Conservation (phyloP, 1,140 invertebrate genomes). For the Drosophila obscura region DNA sequence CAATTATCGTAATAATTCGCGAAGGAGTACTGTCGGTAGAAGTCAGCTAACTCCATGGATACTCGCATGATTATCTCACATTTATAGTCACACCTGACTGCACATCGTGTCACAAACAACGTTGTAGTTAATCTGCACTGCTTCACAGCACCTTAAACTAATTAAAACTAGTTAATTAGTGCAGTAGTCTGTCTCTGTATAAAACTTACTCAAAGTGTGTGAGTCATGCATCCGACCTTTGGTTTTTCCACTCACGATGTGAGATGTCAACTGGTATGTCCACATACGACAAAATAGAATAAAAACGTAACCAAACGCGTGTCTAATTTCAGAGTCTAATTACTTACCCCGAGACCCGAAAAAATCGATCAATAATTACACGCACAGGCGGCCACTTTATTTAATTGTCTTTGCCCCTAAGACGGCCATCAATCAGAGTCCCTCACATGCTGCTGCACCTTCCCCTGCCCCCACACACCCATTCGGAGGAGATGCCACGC, state of each 20-base stretch:
- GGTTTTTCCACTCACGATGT: conserved; percentile 34
- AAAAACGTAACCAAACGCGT: conserved; percentile 20
- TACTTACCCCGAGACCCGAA: conserved; percentile 30
- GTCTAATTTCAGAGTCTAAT: conserved; percentile 22
- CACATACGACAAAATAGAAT: conserved; percentile 1
- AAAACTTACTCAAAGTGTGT: conserved; percentile 38
- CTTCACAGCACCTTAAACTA: conserved; percentile 30
- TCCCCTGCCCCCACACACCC: no score
- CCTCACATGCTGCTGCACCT: no score
- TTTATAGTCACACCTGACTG: no score
- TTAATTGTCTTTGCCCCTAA: conserved; percentile 36
- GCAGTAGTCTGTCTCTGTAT: conserved; percentile 32
- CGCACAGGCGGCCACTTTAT: conserved; percentile 39
- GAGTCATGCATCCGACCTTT: conserved; percentile 10
- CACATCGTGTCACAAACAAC: no score
- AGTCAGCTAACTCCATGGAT: no score
- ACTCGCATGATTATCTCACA: no score
- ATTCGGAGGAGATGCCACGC: no score
- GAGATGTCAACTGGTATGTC: conserved; percentile 16
- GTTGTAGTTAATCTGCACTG: not conserved
- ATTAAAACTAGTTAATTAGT: conserved; percentile 51
- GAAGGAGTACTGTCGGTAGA: no score
- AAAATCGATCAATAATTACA: conserved; percentile 48
- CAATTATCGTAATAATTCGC: no score
- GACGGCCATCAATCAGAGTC: conserved; percentile 45